A percentile compares a stretch with the other conserved stretches of the same genome.
These are phyloP conservation scores for Pelvicachromis taeniatus DNA, from an alignment of 2,113 vertebrate species.

Conservation along the genomic window DNA sequence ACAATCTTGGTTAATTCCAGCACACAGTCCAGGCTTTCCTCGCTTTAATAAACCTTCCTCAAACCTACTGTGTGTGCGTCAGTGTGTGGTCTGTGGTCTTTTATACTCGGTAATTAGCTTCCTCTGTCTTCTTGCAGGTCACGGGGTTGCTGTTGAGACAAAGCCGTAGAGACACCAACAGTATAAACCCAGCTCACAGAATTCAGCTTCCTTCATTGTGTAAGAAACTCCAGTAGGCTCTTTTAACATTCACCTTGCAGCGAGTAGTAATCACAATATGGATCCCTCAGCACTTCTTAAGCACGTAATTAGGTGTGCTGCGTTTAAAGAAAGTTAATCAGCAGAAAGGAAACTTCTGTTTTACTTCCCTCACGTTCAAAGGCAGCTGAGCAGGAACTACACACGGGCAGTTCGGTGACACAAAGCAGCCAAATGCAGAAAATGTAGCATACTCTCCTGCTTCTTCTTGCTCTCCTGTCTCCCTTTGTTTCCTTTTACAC, in stretches of 20 bases:
- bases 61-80: background rate
- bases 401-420: background rate
- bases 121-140: slow-evolving; percentile 14
- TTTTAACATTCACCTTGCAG: slow-evolving; percentile 30
- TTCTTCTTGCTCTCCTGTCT: background rate
- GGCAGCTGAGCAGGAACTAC: background rate
- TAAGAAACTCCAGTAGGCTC: background rate
- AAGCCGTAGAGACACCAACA: background rate
- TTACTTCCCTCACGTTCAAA: background rate
- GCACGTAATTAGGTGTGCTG: slow-evolving; percentile 31
- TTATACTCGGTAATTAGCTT: slow-evolving; percentile 31
- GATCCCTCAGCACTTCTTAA: slow-evolving; percentile 15
- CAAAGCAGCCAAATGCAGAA: slow-evolving; percentile 14
- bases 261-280: background rate
- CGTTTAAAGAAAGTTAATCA: slow-evolving; percentile 45
- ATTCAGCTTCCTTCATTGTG: background rate
- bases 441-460: background rate
- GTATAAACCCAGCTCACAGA: background rate
- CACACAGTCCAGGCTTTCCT: background rate
- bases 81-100: background rate
- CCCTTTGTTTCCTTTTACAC: background rate
- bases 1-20: background rate
- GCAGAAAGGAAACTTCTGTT: slow-evolving; percentile 17
- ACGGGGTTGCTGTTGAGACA: background rate
- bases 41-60: background rate